These are phyloP conservation scores for Pedionomus torquatus DNA, from an alignment of 2,113 vertebrate species.

Conservation along the genomic window DNA sequence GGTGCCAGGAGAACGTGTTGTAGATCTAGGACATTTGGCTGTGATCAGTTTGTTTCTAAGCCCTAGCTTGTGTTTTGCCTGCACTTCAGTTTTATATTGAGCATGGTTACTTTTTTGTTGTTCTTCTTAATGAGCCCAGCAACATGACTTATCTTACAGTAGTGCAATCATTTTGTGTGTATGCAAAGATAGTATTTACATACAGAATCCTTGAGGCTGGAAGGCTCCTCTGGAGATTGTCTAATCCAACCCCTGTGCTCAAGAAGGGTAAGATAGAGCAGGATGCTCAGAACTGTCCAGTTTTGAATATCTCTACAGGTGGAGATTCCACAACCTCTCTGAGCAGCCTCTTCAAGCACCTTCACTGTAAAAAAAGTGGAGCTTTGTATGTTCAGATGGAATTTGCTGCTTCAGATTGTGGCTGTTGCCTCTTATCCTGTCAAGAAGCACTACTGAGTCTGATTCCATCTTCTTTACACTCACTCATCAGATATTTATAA, in stretches of 20 bases:
- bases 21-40: background rate
- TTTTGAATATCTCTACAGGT: background rate
- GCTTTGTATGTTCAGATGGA: background rate
- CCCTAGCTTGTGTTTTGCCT: background rate
- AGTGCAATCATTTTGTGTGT: background rate
- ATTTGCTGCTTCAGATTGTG: background rate
- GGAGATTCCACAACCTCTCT: background rate
- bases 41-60: rapidly evolving
- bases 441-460: background rate
- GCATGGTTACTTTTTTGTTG: background rate
- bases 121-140: background rate
- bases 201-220: background rate
- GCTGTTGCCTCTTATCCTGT: background rate
- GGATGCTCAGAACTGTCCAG: background rate
- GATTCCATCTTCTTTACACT: background rate
- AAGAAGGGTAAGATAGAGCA: background rate
- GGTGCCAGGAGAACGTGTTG: background rate
- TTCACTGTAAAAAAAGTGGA: background rate
- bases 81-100: background rate
- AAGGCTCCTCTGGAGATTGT: background rate
- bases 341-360: background rate
- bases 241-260: background rate
- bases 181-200: background rate
- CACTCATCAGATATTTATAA: background rate
- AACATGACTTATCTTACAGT: rapidly evolving